These are phyloP conservation scores for Epistrophe grossulariae DNA, from an alignment of 2,888 invertebrate genomes.

Conservation along the genomic window DNA sequence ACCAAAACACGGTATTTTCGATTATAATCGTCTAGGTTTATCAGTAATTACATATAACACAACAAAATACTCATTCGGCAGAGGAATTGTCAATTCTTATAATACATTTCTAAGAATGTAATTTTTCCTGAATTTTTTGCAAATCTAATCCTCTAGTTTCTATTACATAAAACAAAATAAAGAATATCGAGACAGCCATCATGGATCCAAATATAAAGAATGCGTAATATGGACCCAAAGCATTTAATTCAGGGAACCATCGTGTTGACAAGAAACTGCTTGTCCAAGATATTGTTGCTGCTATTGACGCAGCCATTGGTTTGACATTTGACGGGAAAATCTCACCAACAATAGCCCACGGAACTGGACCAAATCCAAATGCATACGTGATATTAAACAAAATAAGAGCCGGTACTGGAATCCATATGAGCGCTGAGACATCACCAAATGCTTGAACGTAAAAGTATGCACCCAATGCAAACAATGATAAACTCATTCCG, in stretches of 20 bases:
- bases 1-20: no score
- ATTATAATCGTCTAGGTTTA: neutral
- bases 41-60: neutral
- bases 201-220: conserved; percentile 90
- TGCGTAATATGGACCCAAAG: conserved; percentile 87
- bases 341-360: conserved; percentile 93
- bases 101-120: conserved; percentile 85
- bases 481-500: conserved; percentile 88
- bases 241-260: conserved; percentile 87
- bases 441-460: conserved; percentile 84
- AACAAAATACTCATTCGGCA: neutral
- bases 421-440: conserved; percentile 86
- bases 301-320: conserved; percentile 89
- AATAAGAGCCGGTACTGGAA: conserved; percentile 89
- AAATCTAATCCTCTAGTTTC: conserved; percentile 95
- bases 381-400: conserved; percentile 91
- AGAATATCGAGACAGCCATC: conserved; percentile 87
- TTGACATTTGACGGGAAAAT: conserved; percentile 92
- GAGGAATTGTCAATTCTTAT: neutral
- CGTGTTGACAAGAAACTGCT: conserved; percentile 90
- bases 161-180: conserved; percentile 90
- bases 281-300: conserved; percentile 90
- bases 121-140: conserved; percentile 91
- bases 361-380: conserved; percentile 90
- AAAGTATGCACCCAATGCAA: conserved; percentile 87